Evolutionary conservation across 2,113 vertebrate genomes (phyloP), one percentile per base, ranked within the genome.

Genomic region (Scopus umbretta): DNA sequence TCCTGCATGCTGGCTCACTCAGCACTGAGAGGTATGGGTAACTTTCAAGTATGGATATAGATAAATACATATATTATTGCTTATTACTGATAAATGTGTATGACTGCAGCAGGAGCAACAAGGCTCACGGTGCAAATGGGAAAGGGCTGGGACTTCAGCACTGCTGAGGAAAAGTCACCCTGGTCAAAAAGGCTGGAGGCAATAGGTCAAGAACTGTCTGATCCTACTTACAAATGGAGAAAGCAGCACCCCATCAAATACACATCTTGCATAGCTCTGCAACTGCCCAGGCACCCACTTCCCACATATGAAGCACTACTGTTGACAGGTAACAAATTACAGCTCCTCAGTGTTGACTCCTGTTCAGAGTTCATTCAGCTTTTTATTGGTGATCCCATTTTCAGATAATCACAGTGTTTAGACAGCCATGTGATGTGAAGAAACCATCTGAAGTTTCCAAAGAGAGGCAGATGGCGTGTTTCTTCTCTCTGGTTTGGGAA

Each of bases 1-100:
- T 59, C 53, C 58, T 87, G 91, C 93, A 63, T 61, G 59, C 67
- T 86, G 17, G 17, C 63, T 94, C 52, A 43, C 80, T 55, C 89
- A 59, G 36, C 50, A 56, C 53, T 79, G 53, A 58, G 55, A 96
- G 45, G 42, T 61, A n/a, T 22, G 61, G 58, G 25, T 82, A 87
- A 67, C 67, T 84, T 36, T 73, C 29, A 49, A 74, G 62, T 65
- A 53, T 4, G 16, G 74, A 75, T 23, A 74, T 11, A 80, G 70
- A 80, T 61, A 89, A 82, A 71, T 84, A 74, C 20, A 52, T 40
- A 10, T 34, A 61, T 67, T 63, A 78, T 63, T 89, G 17, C 47
- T 86, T 52, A 34, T 74, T 71, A 30, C 26, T 53, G 47, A 40
- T 52, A 84, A 59, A 52, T 29, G 26, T 29, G 14, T 17, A 27